Evolutionary conservation across 2,888 invertebrate genomes (phyloP).

Genomic region (Mesorhabditis sp.): DNA sequence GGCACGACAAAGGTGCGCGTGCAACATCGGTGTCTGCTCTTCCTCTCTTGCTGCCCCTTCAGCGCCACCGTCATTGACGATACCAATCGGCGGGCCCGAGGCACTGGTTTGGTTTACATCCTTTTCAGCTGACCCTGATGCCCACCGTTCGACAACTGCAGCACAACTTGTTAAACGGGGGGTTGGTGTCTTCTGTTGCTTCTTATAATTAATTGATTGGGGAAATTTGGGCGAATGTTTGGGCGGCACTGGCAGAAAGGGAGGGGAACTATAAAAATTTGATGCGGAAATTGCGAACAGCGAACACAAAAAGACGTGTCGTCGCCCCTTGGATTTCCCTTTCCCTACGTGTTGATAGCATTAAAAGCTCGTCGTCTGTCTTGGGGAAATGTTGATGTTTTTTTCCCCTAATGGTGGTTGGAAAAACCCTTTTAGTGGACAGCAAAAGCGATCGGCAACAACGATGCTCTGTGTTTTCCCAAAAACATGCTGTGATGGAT

Average conservation of each 20-base stretch:
- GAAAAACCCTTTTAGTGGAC: background rate
- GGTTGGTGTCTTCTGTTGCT: background rate
- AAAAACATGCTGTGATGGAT: conserved; percentile 30
- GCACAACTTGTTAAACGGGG: conserved; percentile 21
- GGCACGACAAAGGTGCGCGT: background rate
- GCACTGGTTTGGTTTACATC: conserved; percentile 7
- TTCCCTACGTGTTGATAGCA: conserved; percentile 25
- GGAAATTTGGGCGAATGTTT: conserved; percentile 42
- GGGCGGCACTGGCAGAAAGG: conserved; percentile 16
- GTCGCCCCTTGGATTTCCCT: conserved; percentile 31
- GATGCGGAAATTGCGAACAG: conserved; percentile 39
- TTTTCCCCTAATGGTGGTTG: no score
- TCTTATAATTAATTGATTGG: background rate
- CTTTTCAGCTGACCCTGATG: no score
- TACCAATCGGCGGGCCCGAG: background rate
- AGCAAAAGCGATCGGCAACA: conserved; percentile 17
- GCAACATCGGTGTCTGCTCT: conserved; percentile 25
- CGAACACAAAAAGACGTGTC: conserved; percentile 17
- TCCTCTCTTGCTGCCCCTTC: conserved; percentile 29
- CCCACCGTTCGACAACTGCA: conserved; percentile 16
- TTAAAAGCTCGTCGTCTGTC: no score
- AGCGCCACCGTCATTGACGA: conserved; percentile 19
- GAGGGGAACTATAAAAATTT: conserved; percentile 19
- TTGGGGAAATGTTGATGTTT: no score
- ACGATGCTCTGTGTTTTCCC: conserved; percentile 28